Base-by-base conservation (phyloP, 1,140 invertebrate species). In the Zaprionus nigranus region DNA sequence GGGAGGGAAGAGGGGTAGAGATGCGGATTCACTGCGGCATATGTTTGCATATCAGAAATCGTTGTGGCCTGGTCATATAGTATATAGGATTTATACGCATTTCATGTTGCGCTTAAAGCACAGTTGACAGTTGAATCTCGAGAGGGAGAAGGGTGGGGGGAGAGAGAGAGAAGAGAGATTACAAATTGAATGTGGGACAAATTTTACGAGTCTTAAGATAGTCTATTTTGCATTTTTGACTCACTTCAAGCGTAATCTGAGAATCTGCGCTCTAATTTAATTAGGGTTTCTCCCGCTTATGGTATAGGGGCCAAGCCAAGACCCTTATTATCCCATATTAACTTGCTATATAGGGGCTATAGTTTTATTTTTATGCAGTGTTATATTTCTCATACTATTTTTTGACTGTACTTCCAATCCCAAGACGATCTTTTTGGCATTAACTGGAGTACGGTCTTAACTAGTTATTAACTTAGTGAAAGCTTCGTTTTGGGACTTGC, bases 31-130 rank as follows among this genome's bases (percentile, higher is more conserved):
- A 78, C 58, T 79, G 73, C 77, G 66, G 67, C 74, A 79, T 76
- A 72, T 79, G 76, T 72, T 79, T 79, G 77, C 66, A 76, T 79
- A 76, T 79, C 72, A 63, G 34, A 73, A 68, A 53, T 60, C 59
- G 22, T 74, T 34, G 17, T 56, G 22, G 53, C 28, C 30, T 53
- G 60, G n/a, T 26, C 13, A 36, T 46, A 54, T 22, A 54, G 24
- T 62, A 24, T 24, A 26, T 20, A 34, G 40, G 30, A 34, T 13
- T 46, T 49, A 34, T 28, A 58, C 15, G 15, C 49, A 54, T 15
- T 54, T 28, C 4, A 17, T 24, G 62, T 26, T 36, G 59, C 5
- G 36, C 13, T 38, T 43, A 15, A 40, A 15, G 5, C 34, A 38
- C 71, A 68, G 66, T 75, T 75, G 64, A 61, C 71, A 74, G 58